These are phyloP conservation scores for Myiotriccus ornatus DNA, from an alignment of 2,797 vertebrate species.

Conservation along the genomic window DNA sequence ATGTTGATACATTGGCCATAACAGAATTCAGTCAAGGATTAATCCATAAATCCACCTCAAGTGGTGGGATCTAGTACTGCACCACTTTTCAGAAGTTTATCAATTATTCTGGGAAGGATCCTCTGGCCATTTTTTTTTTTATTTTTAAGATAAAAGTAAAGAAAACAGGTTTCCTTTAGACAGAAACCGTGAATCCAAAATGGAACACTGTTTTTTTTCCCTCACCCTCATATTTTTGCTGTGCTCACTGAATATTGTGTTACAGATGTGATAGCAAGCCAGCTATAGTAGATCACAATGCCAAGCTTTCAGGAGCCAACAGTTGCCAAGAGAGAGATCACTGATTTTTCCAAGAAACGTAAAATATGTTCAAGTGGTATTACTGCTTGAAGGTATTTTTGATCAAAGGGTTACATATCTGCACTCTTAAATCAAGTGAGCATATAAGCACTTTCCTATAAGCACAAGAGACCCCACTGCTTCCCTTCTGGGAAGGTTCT, in stretches of 20 bases:
- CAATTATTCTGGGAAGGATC: neutral
- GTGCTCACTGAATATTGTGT: neutral
- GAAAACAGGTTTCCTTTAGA: neutral
- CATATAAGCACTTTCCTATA: neutral
- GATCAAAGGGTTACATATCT: neutral
- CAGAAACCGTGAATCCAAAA: neutral
- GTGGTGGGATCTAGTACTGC: neutral
- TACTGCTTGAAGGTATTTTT: neutral
- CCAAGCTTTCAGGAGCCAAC: neutral
- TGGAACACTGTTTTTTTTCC: neutral
- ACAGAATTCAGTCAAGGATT: neutral
- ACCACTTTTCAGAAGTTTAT: neutral
- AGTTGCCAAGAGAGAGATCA: neutral
- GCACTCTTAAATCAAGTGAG: neutral
- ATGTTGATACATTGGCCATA: neutral
- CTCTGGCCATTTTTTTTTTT: neutral
- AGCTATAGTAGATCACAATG: neutral
- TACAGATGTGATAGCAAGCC: neutral
- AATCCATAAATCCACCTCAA: neutral
- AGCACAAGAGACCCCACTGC: neutral
- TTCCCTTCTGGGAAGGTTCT: neutral
- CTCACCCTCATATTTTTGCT: neutral
- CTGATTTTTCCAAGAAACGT: slow-evolving; percentile 7
- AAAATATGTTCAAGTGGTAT: neutral
- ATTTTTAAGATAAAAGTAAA: neutral